Evolutionary conservation across 2,797 vertebrate species (phyloP), one percentile per base, ranked within the genome.

Genomic region (Rhabdomys pumilio): DNA sequence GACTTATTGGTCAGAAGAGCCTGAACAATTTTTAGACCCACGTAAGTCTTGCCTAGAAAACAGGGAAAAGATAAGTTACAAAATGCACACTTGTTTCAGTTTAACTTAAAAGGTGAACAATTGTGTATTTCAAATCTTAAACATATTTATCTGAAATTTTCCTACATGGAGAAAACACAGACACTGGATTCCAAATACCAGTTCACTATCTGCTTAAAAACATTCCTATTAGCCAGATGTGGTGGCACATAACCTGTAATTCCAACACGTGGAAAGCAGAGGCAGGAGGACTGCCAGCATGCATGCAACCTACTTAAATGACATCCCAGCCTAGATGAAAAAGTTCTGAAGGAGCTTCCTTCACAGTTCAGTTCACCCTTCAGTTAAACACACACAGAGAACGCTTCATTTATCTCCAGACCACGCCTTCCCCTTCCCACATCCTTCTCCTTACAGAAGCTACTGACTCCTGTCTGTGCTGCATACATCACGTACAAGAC

Each of bases 11-110:
- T 98, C 98, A 99, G 97, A 93, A 99, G 98, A 92, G 99, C 99
- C 94, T 98, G 98, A 94, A 99, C 99, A 87, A 99, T 99, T 98
- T 99, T 99, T 94, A 99, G 98, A 75, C 99, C 99, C 14, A 99
- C 99, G 0, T 99, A 98, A 31, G 99, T 99, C 98, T 99, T 99
- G 90, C 99, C 99, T 99, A 97, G 53, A 97, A 98, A 97, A 97
- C 50, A 98, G 95, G 7, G 3, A 93, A 93, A 98, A 87, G 95
- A 95, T 11, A 44, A 93, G 50, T 95, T 96, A 67, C 53, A 93
- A 93, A 92, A 91, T 47, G 24, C 67, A 89, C 29, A 95, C 29
- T 94, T 95, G 89, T 69, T 34, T 84, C 75, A 94, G 79, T 55
- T 97, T 44, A 65, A 94, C 73, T 97, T 97, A 92, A 93, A 96